Conservation (phyloP, 2,113 vertebrate genomes). For the Sarotherodon lohbergeri region DNA sequence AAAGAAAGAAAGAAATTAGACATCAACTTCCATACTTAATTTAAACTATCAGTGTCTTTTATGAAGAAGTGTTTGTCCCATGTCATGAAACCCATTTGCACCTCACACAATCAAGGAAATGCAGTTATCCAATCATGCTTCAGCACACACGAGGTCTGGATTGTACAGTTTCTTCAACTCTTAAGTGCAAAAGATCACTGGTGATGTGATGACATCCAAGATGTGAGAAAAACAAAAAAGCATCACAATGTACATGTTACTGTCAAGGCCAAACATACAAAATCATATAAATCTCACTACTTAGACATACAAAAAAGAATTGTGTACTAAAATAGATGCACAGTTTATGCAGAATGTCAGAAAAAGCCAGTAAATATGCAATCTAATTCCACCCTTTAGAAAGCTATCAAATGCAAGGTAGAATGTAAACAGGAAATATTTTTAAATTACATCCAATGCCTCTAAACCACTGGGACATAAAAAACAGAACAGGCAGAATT, state of each 20-base stretch:
- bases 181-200: background rate
- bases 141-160: background rate
- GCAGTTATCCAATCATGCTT: background rate
- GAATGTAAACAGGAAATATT: background rate
- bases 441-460: background rate
- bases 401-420: background rate
- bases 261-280: background rate
- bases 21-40: background rate
- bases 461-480: background rate
- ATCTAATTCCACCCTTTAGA: background rate
- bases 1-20: background rate
- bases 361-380: background rate
- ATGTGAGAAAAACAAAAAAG: background rate
- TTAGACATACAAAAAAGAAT: background rate
- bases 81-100: background rate
- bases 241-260: background rate
- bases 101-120: background rate
- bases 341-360: background rate
- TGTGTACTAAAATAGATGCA: background rate
- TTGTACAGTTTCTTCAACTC: background rate
- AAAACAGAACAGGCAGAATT: background rate
- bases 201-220: background rate
- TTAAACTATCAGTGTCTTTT: background rate
- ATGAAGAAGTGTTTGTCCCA: background rate
- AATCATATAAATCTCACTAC: background rate